These are phyloP conservation scores for Chelonus formosanus DNA, from an alignment of 2,888 invertebrate genomes.

Conservation along the genomic window DNA sequence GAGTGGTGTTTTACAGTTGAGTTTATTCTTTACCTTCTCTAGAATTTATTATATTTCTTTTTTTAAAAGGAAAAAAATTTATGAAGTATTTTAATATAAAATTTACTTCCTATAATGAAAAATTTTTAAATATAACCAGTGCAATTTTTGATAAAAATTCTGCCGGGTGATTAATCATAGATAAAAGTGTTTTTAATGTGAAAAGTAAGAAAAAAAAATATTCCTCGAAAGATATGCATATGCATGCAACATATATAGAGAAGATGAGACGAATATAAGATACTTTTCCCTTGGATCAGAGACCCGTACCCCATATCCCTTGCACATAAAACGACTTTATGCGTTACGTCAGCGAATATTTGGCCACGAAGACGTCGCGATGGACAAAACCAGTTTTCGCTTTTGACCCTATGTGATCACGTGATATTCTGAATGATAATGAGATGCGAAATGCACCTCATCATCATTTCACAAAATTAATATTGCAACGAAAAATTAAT, in stretches of 20 bases:
- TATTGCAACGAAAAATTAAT: too few species aligned
- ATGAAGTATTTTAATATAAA: too few species aligned
- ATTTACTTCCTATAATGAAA: too few species aligned
- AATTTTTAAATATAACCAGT: too few species aligned
- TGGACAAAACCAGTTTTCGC: constrained; percentile 44
- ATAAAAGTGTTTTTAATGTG: too few species aligned
- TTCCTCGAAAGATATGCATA: background rate
- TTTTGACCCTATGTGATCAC: constrained; percentile 37
- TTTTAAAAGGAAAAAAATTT: too few species aligned
- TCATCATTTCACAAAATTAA: background rate
- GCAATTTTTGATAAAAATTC: too few species aligned
- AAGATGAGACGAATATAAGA: background rate
- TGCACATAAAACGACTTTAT: constrained; percentile 30
- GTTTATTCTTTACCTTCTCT: too few species aligned
- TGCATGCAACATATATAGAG: too few species aligned
- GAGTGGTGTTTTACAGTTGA: too few species aligned
- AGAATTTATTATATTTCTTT: too few species aligned
- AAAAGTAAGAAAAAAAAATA: background rate
- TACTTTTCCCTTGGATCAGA: constrained; percentile 4
- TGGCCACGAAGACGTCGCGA: constrained; percentile 30
- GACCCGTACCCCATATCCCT: background rate
- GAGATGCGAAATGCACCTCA: constrained; percentile 7
- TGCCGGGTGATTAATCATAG: too few species aligned
- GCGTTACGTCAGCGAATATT: constrained; percentile 39
- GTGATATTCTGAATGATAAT: constrained; percentile 20